phyloP scores from a whole-genome alignment of 2,797 vertebrate genomes.

The Gallinago stenura region DNA sequence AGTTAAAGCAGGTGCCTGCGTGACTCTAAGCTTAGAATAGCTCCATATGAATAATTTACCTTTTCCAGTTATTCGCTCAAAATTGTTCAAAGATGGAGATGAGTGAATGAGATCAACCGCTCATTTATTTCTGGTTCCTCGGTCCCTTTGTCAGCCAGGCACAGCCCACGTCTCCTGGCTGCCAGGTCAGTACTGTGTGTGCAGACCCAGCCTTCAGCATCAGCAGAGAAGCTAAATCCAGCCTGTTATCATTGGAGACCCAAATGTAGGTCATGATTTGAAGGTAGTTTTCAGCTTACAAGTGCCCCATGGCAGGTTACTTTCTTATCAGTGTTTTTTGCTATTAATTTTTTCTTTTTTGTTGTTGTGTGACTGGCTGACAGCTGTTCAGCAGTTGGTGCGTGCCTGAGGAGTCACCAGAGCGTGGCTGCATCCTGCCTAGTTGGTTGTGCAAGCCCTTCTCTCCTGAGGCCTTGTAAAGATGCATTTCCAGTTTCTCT shows the following conservation, averaged over 20 bases:
- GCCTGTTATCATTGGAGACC: background rate
- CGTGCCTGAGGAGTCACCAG: background rate
- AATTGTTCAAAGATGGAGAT: conserved; percentile 52
- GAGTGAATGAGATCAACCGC: conserved; percentile 44
- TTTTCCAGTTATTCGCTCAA: conserved; percentile 43
- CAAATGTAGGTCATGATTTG: background rate
- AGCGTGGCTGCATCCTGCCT: background rate
- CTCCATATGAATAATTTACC: conserved; percentile 63
- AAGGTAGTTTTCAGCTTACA: background rate
- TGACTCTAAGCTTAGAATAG: conserved; percentile 61
- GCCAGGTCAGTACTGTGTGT: background rate
- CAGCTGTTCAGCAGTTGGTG: background rate
- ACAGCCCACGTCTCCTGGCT: background rate
- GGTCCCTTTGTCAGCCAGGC: background rate
- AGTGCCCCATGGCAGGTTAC: background rate
- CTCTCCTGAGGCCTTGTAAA: background rate
- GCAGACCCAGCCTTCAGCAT: background rate
- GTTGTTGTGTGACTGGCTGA: background rate
- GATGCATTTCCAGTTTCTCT: background rate
- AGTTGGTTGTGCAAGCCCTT: background rate
- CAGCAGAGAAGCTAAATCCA: background rate
- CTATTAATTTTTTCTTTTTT: background rate
- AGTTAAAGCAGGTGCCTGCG: conserved; percentile 50
- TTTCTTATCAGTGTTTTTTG: background rate
- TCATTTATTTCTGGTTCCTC: conserved; percentile 34